Conservation (phyloP, 2,797 vertebrate genomes). For the Periparus ater region DNA sequence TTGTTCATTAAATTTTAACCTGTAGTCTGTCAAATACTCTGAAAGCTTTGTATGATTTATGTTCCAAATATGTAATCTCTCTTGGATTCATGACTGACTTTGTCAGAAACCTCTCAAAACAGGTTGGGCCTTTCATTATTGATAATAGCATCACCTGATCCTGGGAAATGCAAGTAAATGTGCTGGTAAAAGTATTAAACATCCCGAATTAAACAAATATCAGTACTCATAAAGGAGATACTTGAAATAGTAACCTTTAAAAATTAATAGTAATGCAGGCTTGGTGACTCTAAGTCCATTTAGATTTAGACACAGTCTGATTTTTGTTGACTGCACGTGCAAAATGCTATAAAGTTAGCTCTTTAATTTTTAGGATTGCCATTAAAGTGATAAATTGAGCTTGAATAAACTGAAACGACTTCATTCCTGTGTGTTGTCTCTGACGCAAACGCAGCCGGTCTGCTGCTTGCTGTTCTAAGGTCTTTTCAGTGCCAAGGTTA, state of each 20-base stretch:
- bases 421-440: conserved; percentile 17
- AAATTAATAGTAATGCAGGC: not conserved
- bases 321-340: not conserved
- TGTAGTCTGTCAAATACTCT: conserved; percentile 50
- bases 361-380: conserved; percentile 4
- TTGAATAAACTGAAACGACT: not conserved
- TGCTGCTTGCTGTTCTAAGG: conserved; percentile 4
- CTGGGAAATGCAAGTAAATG: not conserved
- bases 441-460: not conserved
- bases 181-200: conserved; percentile 20
- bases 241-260: not conserved
- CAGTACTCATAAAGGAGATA: not conserved
- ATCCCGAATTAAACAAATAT: not conserved
- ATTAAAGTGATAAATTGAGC: conserved; percentile 10
- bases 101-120: conserved; percentile 46
- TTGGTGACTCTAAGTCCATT: not conserved
- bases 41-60: conserved; percentile 62
- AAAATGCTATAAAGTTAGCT: not conserved
- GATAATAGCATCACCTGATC: conserved; percentile 2
- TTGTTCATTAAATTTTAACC: conserved; percentile 63
- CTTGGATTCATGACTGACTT: conserved; percentile 38
- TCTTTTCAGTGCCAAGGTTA: conserved; percentile 50
- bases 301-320: not conserved
- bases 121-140: not conserved
- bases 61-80: conserved; percentile 36